Conservation (phyloP, 2,888 invertebrate genomes). For the Eucriotettix oculatus region DNA sequence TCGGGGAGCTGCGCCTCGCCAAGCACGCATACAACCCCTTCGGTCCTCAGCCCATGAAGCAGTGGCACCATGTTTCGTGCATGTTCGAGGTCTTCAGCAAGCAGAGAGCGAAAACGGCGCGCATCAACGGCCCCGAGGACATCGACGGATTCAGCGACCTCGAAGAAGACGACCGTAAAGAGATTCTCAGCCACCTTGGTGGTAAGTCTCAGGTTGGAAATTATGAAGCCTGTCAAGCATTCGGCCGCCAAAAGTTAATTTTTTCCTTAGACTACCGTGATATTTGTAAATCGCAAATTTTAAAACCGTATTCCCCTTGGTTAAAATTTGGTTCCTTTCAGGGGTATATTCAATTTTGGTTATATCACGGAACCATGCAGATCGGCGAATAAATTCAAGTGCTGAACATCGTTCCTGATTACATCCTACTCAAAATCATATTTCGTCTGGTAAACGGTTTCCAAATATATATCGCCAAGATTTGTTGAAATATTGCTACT, state of each 20-base stretch:
- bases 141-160: conserved; percentile 59
- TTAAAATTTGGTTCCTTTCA: too few species aligned
- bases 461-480: too few species aligned
- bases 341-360: too few species aligned
- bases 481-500: too few species aligned
- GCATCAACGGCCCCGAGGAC: conserved; percentile 58
- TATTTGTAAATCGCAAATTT: too few species aligned
- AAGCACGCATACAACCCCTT: conserved; percentile 67
- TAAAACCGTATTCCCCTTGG: too few species aligned
- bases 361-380: too few species aligned
- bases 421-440: too few species aligned
- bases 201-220: conserved; percentile 28
- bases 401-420: too few species aligned
- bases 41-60: conserved; percentile 56
- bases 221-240: neutral
- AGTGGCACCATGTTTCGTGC: conserved; percentile 68
- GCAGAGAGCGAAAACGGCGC: conserved; percentile 65
- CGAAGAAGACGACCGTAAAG: conserved; percentile 45
- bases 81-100: conserved; percentile 61
- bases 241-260: neutral
- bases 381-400: too few species aligned
- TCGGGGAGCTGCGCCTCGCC: conserved; percentile 56
- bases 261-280: too few species aligned
- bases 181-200: conserved; percentile 28
- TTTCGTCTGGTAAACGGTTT: too few species aligned